A percentile compares a stretch with the other conserved stretches of the same genome.
Evolutionary conservation across 2,888 invertebrate species (phyloP).

Genomic region (Drosophila infuscata): DNA sequence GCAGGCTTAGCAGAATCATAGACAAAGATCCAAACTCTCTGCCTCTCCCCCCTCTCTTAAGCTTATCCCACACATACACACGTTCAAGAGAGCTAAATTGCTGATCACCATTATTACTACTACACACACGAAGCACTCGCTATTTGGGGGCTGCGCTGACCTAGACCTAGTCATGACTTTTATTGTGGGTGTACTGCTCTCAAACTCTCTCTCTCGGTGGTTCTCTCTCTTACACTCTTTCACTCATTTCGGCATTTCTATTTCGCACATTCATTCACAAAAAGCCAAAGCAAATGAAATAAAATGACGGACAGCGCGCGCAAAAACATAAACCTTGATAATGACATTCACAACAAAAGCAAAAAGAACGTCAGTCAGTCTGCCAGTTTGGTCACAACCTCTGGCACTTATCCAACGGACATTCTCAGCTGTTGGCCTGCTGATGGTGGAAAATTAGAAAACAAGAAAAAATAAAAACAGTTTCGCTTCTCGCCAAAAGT

Average conservation of each 20-base stretch:
- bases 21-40: not conserved
- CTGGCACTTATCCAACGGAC: slow-evolving; percentile 74
- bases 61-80: not conserved
- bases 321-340: slow-evolving; percentile 70
- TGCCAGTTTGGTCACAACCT: slow-evolving; percentile 65
- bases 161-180: slow-evolving; percentile 46
- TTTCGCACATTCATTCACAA: slow-evolving; percentile 67
- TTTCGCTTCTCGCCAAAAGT: slow-evolving; percentile 64
- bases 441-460: slow-evolving; percentile 59
- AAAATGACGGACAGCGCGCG: slow-evolving; percentile 44
- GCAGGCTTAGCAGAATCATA: slow-evolving; percentile 2
- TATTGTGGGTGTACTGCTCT: slow-evolving; percentile 7
- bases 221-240: slow-evolving; percentile 20
- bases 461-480: slow-evolving; percentile 33
- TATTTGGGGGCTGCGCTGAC: slow-evolving; percentile 29
- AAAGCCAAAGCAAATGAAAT: slow-evolving; percentile 35
- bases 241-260: slow-evolving; percentile 20
- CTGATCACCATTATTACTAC: slow-evolving; percentile 35
- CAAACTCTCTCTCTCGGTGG: not conserved
- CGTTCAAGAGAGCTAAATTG: slow-evolving; percentile 5
- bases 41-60: not conserved
- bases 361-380: slow-evolving; percentile 39
- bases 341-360: slow-evolving; percentile 72
- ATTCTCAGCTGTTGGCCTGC: slow-evolving; percentile 34
- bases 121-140: not conserved